Evolutionary conservation across 2,888 invertebrate species (phyloP), one percentile per base, ranked within the genome.

Genomic region (Lamellibrachia columna): DNA sequence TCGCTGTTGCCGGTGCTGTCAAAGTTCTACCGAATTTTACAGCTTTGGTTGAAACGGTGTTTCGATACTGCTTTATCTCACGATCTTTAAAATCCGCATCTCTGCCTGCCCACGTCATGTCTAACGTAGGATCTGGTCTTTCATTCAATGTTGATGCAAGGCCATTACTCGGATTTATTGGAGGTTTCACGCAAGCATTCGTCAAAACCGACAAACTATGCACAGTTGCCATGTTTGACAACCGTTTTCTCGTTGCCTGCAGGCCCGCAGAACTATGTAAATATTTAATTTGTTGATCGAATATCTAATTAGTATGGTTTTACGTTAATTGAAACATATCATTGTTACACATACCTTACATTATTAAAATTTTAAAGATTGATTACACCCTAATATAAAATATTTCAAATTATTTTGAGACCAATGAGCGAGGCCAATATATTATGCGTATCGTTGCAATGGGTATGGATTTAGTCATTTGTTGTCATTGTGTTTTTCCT

Each of bases 181-280:
- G 96, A 8, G 95, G 94, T 95, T 95, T 96, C 4, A 96, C 94
- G 93, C 95, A 95, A 92, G 95, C 94, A 94, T 96, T 96, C 91
- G 95, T 95, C 92, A 95, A 95, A 93, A 95, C 95, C 53, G 96
- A 95, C 93, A 95, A 94, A 93, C 95, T 93, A 94, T 96, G 96
- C 92, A 95, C 95, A 95, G 96, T 96, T 96, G 96, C 95, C 96
- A 96, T 96, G 95, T 93, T 94, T 90, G 91, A 75, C 75, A 75
- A 75, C 75, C 75, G 75, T 75, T 75, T 75, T 52, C 75, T 75
- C 22, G 75, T 75, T 75, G 75, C 75, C 75, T 22, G 75, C 22
- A 75, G 75, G n/a, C 22, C 75, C 75, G 75, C 75, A 75, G 75
- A 75, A 75, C n/a, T 75, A 75, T 75, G 75, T 75, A 75, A 75